Evolutionary conservation across 1,140 invertebrate species (phyloP), one percentile per base, ranked within the genome.

Genomic region (Homalodisca vitripennis): DNA sequence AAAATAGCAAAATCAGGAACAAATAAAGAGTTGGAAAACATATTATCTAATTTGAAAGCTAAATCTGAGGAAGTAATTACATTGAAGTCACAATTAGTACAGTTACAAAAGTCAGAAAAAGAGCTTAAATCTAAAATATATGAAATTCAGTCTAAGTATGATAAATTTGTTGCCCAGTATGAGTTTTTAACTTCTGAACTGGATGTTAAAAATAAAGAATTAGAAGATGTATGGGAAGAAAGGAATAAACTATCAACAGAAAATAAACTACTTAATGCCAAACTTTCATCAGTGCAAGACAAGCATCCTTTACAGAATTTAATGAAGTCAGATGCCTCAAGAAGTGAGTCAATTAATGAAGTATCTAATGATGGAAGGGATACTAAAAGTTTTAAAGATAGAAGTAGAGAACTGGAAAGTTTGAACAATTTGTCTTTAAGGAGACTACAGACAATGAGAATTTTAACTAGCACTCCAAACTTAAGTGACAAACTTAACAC

Each of bases 1-100:
- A 24, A 60, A 26, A 10, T 60, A 6, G 14, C 55, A 27, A 30
- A 60, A 13, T 27, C 26, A 6, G 22, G 22, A 27, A 22, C 55
- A 26, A 60, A 60, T n/a, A 26, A 22, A 27, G 24, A 27, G 3
- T 60, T 60, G 26, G 22, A 60, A 60, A 13, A 13, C 29, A 2
- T 26, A 3, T 60, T 60, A 60, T 10, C 6, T 3, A 26, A 60
- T 30, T 60, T 60, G 24, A 27, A 60, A 29, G 24, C 22, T 13
- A 60, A 60, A 60, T 60, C 55, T 27, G 55, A 60, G 12, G 55
- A 60, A 29, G 55, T 60, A 14, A 24, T 60, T 6, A 10, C 3
- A 27, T 27, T 60, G 29, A 60, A 24, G 29, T 27, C 27, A 3
- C 55, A 60, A 30, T 13, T 60, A 6, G 10, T 10, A 3, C 12